Percentiles rank a stretch among this genome's conserved stretches.
Evolutionary conservation across 2,113 vertebrate species (phyloP).

Genomic region (Corythaixoides concolor): DNA sequence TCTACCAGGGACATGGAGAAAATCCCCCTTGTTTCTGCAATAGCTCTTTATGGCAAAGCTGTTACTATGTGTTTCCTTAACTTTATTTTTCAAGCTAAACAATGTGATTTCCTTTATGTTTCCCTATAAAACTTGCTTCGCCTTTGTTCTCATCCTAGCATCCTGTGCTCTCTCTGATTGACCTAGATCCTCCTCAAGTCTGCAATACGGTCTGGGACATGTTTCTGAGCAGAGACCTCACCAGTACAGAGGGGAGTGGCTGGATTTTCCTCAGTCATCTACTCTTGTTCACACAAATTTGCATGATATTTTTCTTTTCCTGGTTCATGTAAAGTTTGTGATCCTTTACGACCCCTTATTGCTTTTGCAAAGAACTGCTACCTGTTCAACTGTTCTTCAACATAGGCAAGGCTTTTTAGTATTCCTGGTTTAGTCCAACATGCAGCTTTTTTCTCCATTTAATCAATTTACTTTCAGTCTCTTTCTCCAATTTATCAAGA

Average conservation of each 20-base stretch:
- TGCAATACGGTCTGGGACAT: not conserved
- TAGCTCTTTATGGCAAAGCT: not conserved
- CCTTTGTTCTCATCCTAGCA: not conserved
- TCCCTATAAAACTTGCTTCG: not conserved
- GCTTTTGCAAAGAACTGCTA: not conserved
- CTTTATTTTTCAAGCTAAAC: not conserved
- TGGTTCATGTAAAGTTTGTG: not conserved
- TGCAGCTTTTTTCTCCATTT: not conserved
- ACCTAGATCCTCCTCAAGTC: not conserved
- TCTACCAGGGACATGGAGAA: not conserved
- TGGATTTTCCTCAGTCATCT: not conserved
- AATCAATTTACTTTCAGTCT: constrained; percentile 16
- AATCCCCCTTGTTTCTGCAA: not conserved
- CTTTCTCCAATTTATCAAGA: constrained; percentile 14
- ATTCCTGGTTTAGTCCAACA: not conserved
- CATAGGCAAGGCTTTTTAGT: not conserved
- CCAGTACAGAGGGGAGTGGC: not conserved
- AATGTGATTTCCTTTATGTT: not conserved
- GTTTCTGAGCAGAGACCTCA: not conserved
- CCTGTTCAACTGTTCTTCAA: not conserved
- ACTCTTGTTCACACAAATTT: not conserved
- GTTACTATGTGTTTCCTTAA: not conserved
- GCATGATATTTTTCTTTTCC: not conserved
- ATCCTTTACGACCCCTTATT: not conserved
- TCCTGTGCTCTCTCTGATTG: not conserved